A percentile compares a stretch with the other conserved stretches of the same genome.
Conservation (phyloP, 2,888 invertebrate genomes). For the Xylota segnis region DNA sequence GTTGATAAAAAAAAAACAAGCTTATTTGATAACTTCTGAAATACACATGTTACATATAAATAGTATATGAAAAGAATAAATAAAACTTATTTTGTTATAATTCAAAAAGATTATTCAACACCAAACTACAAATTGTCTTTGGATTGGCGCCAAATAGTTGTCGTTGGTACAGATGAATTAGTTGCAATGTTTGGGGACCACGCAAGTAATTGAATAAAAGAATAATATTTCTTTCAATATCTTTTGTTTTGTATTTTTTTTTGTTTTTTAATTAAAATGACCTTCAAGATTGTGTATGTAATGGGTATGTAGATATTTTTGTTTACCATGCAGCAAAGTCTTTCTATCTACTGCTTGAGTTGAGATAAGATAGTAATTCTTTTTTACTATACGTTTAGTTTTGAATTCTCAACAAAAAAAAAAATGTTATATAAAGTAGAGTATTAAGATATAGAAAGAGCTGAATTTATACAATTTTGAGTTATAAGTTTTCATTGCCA, state of each 20-base stretch:
- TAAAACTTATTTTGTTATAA: background rate
- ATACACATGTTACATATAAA: too few species aligned
- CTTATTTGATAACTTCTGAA: constrained; percentile 1
- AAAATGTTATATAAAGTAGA: background rate
- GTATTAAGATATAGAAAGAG: too few species aligned
- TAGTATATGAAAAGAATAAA: background rate
- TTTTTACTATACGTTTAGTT: background rate
- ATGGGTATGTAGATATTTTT: background rate
- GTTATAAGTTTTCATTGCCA: too few species aligned
- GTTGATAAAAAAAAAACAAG: background rate
- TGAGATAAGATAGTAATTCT: constrained; percentile 22
- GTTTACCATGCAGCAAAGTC: constrained; percentile 19
- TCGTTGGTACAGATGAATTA: background rate
- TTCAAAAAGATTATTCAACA: constrained; percentile 1
- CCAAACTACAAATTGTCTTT: constrained; percentile 12
- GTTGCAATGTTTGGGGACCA: constrained; percentile 17
- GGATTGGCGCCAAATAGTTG: constrained; percentile 14
- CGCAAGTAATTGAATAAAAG: constrained; percentile 1
- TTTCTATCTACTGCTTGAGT: constrained; percentile 6
- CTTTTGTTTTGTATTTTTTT: background rate
- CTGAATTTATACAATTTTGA: too few species aligned
- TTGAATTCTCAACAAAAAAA: background rate
- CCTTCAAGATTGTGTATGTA: constrained; percentile 20
- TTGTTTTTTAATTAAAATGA: constrained; percentile 6
- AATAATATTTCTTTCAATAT: background rate